Evolutionary conservation across 2,888 invertebrate species (phyloP).

Genomic region (Harpalus rubripes): DNA sequence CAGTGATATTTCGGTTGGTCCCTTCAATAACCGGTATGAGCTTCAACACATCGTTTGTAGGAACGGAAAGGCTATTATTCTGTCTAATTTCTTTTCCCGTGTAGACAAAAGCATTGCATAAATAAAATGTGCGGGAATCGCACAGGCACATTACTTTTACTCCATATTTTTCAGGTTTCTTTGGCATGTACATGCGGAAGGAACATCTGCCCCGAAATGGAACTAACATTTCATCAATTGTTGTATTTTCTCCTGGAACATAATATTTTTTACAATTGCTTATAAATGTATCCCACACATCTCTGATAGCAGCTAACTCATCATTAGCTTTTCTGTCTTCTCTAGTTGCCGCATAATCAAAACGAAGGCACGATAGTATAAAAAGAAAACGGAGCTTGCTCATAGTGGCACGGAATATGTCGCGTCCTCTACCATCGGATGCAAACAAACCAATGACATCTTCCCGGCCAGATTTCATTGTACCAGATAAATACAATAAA

Average conservation of each 20-base stretch:
- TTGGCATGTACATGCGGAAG: conserved; percentile 42
- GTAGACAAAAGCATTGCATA: conserved; percentile 15
- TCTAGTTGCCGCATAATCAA: conserved; percentile 42
- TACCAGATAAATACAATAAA: neutral
- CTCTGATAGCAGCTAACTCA: no score
- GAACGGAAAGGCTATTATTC: conserved; percentile 66
- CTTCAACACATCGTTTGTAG: conserved; percentile 68
- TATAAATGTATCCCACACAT: no score
- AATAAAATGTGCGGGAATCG: conserved; percentile 21
- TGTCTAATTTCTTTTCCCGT: conserved; percentile 46
- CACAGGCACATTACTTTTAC: conserved; percentile 16
- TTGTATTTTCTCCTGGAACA: conserved; percentile 34
- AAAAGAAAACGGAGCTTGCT: conserved; percentile 29
- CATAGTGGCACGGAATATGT: conserved; percentile 34
- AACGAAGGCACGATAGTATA: conserved; percentile 39
- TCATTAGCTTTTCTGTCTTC: conserved; percentile 13
- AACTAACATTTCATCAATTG: conserved; percentile 51
- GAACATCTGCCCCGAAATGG: conserved; percentile 24
- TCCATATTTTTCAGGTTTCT: conserved; percentile 33
- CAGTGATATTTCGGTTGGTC: conserved; percentile 70
- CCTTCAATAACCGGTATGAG: conserved; percentile 66
- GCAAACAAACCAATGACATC: no score
- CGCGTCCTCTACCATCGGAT: neutral
- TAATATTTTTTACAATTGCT: conserved; percentile 54
- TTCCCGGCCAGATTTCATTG: neutral